Evolutionary conservation across 2,797 vertebrate genomes (phyloP), one percentile per base, ranked within the genome.

Genomic region (Apogon hyalosoma): DNA sequence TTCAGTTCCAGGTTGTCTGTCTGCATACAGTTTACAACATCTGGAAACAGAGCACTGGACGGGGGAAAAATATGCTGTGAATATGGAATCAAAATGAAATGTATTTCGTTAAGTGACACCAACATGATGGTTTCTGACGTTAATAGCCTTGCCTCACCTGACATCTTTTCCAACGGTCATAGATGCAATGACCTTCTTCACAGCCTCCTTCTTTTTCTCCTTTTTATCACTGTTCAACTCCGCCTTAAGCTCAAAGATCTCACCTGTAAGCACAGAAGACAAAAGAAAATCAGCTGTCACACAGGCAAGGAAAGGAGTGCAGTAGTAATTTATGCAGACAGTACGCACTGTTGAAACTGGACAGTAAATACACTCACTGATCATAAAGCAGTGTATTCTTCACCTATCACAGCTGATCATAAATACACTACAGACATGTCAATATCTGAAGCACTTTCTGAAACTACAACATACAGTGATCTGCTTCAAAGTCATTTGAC

Each of bases 161-260:
- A 99, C 97, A n/a, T 99, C 98, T 75, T 99, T 99, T 72, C 97
- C 97, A 0, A 99, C 98, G 0, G 98, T 99, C 98, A 99, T 99
- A 10, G 98, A 99, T 0, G 98, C 97, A 0, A 99, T 99, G 87
- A 99, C 98, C 90, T 98, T 99, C 92, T 99, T 99, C 81, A 99
- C 97, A 0, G 98, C 97, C 83, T 99, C 98, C 80, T 98, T 98
- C 90, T 99, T 99, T 94, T 99, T 98, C 90, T 99, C 98, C 75
- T 99, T 99, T 91, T 99, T 99, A 90, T 99, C 97, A 0, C 97
- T 99, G 93, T 98, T 99, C 40, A 99, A 94, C 84, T 99, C 98
- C 0, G 97, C 98, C 86, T 99, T 99, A 84, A 99, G 94, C 90
- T 99, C 97, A 82, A 98, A 99, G 78, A 99, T 99, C 93, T 99